Base-by-base conservation (phyloP, 2,113 vertebrate species). In the Colossoma macropomum region DNA sequence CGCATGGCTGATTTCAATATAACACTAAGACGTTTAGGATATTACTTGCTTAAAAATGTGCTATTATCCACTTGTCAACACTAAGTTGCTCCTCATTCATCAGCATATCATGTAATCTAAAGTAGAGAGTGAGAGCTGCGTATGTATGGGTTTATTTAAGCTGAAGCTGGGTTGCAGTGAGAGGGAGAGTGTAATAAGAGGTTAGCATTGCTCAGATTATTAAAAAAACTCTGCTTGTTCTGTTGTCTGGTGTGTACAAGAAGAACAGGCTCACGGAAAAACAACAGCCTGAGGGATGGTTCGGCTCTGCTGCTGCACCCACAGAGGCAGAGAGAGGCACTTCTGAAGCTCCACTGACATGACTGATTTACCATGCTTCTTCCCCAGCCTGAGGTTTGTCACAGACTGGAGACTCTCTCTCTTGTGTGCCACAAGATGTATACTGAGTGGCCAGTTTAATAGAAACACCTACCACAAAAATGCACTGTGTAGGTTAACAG, bases 51-150 rank as follows among this genome's bases (percentile, higher is more conserved):
- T 45, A 45, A 9, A 45, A 9, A 45, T 45, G 41, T 11, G 9
- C 41, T 45, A 45, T 45, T 45, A 45, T 45, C 41, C 41, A 45
- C 41, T 45, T 45, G 41, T 45, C 41, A 45, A 45, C 4, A 11
- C 41, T 45, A 45, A 45, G 41, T 45, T 4, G 41, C 41, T 45
- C 41, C 41, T 45, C 41, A 45, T 45, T 45, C 41, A 45, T 45
- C 41, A 45, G 41, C 32, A 15, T 71, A 32, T 80, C 19, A 65
- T 72, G 21, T 19, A 17, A 16, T 62, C 41, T 52, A 34, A 27
- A 75, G 28, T 66, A 54, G 9, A 80, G 72, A 79, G 83, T 28
- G 69, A 10, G 16, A 68, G 25, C 16, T 62, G 54, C 30, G 70
- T 30, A 21, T 9, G 30, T 21, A 10, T 0, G 21, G 75, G 71